Conservation (phyloP, 2,113 vertebrate species). For the Mesoclemmys tuberculata region DNA sequence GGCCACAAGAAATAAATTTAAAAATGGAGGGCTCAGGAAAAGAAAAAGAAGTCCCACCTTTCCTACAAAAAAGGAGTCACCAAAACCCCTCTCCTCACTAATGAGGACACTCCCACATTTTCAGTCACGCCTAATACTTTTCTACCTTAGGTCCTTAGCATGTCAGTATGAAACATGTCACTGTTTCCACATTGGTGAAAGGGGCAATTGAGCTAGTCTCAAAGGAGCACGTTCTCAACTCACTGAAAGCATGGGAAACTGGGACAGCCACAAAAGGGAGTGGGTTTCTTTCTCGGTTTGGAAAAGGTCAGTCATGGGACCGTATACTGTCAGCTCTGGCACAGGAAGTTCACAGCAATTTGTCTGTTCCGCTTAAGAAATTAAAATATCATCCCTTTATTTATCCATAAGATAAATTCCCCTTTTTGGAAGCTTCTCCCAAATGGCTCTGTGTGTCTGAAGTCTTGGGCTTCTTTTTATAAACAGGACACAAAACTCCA, state of each 20-base stretch:
- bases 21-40: neutral
- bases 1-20: neutral
- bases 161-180: neutral
- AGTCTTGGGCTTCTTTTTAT: conserved; percentile 85
- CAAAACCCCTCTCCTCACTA: neutral
- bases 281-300: conserved; percentile 19
- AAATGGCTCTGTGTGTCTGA: conserved; percentile 57
- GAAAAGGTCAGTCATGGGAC: conserved; percentile 28
- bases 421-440: conserved; percentile 64
- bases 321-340: conserved; percentile 33
- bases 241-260: conserved; percentile 18
- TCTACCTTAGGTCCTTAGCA: neutral
- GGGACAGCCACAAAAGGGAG: neutral
- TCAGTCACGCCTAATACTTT: neutral
- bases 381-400: conserved; percentile 49
- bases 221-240: conserved; percentile 58
- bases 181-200: neutral
- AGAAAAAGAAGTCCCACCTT: neutral
- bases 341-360: conserved; percentile 52
- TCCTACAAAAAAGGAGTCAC: neutral
- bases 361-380: conserved; percentile 14
- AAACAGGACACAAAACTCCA: conserved; percentile 88
- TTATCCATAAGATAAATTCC: conserved; percentile 59
- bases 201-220: neutral
- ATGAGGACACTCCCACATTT: neutral